These are phyloP conservation scores for Rana temporaria DNA, from an alignment of 2,113 vertebrate species.

Conservation along the genomic window DNA sequence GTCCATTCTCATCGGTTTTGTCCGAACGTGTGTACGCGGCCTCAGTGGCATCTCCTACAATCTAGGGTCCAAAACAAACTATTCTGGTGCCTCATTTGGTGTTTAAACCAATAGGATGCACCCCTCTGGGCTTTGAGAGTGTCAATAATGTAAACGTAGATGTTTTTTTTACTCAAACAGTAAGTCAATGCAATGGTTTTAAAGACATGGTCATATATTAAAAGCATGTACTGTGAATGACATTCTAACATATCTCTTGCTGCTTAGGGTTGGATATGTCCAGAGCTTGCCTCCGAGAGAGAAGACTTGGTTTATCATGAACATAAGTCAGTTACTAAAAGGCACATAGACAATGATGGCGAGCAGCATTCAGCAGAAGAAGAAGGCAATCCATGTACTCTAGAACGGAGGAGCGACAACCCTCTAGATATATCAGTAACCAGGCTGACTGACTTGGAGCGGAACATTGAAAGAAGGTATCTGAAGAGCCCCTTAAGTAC, in stretches of 20 bases:
- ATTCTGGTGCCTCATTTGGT: no score
- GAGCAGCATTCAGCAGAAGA: constrained; percentile 80
- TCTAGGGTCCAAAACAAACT: no score
- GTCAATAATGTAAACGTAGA: no score
- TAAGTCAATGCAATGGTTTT: background rate
- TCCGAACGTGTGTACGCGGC: no score
- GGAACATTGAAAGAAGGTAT: constrained; percentile 99
- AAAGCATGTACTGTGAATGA: constrained; percentile 54
- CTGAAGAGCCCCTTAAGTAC: constrained; percentile 99
- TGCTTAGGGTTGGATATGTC: constrained; percentile 94
- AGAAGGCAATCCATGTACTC: constrained; percentile 79
- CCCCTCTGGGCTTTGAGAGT: no score
- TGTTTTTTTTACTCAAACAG: no score
- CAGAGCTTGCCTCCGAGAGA: constrained; percentile 93
- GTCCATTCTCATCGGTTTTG: no score
- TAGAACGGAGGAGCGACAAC: constrained; percentile 94
- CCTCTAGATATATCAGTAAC: constrained; percentile 99
- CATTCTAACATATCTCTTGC: constrained; percentile 74
- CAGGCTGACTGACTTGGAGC: constrained; percentile 98
- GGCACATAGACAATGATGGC: constrained; percentile 77
- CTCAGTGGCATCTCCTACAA: no score
- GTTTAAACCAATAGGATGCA: no score
- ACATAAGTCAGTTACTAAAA: constrained; percentile 90
- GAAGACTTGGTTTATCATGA: constrained; percentile 98
- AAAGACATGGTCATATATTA: constrained; percentile 39